phyloP scores from a whole-genome alignment of 2,888 invertebrate genomes.

The Phengaris alcon region DNA sequence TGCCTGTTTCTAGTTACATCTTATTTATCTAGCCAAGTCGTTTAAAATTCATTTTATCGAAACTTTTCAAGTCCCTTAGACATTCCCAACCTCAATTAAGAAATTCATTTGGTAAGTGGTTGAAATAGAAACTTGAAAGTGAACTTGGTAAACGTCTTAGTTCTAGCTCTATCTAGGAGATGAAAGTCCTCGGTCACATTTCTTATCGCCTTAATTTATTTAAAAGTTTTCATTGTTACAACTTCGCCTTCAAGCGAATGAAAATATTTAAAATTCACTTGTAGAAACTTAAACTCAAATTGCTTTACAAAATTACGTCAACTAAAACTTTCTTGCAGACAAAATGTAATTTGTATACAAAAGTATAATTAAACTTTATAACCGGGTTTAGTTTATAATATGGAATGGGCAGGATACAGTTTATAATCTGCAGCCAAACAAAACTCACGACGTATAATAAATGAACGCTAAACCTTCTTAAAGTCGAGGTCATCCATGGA shows the following conservation, averaged over 20 bases:
- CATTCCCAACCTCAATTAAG: constrained; percentile 14
- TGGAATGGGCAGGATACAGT: constrained; percentile 35
- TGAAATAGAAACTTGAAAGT: constrained; percentile 11
- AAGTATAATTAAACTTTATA: constrained; percentile 25
- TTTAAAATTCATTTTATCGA: background rate
- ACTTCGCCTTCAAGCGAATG: constrained; percentile 30
- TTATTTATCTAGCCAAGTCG: background rate
- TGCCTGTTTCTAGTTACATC: background rate
- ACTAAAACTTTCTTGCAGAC: constrained; percentile 21
- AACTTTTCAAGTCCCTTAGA: constrained; percentile 5
- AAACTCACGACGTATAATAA: constrained; percentile 32
- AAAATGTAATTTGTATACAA: constrained; percentile 22
- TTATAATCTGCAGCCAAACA: constrained; percentile 36
- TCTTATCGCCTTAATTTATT: constrained; percentile 63
- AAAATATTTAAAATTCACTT: constrained; percentile 26
- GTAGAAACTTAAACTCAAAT: constrained; percentile 6
- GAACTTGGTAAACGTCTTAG: constrained; percentile 15
- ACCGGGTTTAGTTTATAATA: constrained; percentile 5
- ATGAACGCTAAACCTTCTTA: constrained; percentile 35
- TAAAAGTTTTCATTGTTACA: constrained; percentile 51
- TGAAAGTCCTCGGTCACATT: constrained; percentile 47
- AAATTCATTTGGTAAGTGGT: constrained; percentile 18
- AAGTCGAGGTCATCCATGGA: constrained; percentile 31
- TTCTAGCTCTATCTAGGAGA: constrained; percentile 1
- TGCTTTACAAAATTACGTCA: constrained; percentile 3